Percentiles rank a stretch among this genome's conserved stretches.
Evolutionary conservation across 2,113 vertebrate species (phyloP).

Genomic region (Dasyurus viverrinus): DNA sequence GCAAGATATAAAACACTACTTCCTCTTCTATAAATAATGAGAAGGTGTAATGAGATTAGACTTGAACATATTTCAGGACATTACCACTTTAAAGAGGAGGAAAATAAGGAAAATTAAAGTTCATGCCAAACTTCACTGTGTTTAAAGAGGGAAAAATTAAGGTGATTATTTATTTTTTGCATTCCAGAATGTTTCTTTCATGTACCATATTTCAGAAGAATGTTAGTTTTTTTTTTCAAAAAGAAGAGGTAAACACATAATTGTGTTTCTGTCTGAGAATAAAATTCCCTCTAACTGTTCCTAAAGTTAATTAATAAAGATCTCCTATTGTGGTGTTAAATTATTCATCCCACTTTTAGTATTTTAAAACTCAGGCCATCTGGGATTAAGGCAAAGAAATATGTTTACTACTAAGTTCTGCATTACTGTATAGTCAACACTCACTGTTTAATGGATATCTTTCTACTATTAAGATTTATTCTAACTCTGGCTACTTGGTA

Average conservation of each 20-base stretch:
- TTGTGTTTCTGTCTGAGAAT: constrained; percentile 45
- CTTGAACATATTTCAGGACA: constrained; percentile 17
- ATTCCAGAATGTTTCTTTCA: constrained; percentile 19
- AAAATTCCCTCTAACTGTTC: constrained; percentile 24
- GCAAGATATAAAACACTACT: not conserved
- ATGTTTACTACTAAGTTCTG: constrained; percentile 33
- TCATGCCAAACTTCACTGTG: not conserved
- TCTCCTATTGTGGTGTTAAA: constrained; percentile 55
- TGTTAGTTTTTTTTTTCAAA: constrained; percentile 3
- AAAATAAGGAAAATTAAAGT: not conserved
- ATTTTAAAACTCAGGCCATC: constrained; percentile 51
- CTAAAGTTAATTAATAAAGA: constrained; percentile 62
- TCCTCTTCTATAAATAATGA: not conserved
- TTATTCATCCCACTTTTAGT: constrained; percentile 56
- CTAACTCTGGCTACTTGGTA: constrained; percentile 38
- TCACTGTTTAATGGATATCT: constrained; percentile 49
- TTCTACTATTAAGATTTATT: constrained; percentile 60
- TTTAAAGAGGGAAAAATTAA: constrained; percentile 11
- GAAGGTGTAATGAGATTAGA: constrained; percentile 1
- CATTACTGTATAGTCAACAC: constrained; percentile 30
- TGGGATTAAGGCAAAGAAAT: constrained; percentile 60
- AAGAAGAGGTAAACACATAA: constrained; percentile 39
- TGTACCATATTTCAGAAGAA: constrained; percentile 20
- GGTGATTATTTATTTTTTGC: constrained; percentile 8
- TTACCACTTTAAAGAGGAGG: not conserved